Base-by-base conservation (phyloP, 2,888 invertebrate species). In the Dryomyza anilis region DNA sequence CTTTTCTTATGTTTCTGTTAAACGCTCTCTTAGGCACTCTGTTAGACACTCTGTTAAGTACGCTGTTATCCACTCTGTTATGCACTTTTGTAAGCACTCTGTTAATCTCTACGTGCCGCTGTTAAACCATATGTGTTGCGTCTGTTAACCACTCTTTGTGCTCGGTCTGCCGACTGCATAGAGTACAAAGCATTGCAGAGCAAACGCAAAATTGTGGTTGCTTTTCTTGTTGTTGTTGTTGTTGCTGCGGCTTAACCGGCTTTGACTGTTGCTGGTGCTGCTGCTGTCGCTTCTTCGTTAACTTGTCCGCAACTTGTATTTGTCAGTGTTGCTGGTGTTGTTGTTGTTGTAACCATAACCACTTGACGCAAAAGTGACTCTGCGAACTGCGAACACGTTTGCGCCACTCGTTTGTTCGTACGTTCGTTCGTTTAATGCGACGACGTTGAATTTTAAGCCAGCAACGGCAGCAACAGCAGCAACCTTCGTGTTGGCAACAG, bases 401-500 rank as follows among this genome's bases (percentile, higher is more conserved):
- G 65, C 46, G 66, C 66, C 56, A 64, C 63, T n/a, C n/a, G n/a
- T n/a, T n/a, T n/a, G n/a, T n/a, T n/a, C n/a, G n/a, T n/a, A n/a
- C n/a, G n/a, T n/a, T n/a, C n/a, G 53, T 63, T 55, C 58, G 61
- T 63, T 66, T 64, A 65, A 61, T 65, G 55, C 59, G 62, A 55
- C 56, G 52, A 53, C 30, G 45, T 25, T 61, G 21, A 23, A 39
- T 29, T 7, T 57, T n/a, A 7, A 39, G 30, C n/a, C 39, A 36
- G 36, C 43, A 53, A 56, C 27, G 46, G 46, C 56, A 19, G 27
- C 1, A 50, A 19, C 67, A 66, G 64, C 72, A 67, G 64, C 67
- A 69, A 68, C 66, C 69, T 69, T 63, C 65, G 59, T 65, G 75
- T 77, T 77, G 76, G 74, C 70, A 71, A 73, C 71, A 72, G 72